A percentile compares a stretch with the other conserved stretches of the same genome.
phyloP scores from a whole-genome alignment of 2,888 invertebrate genomes.

The Sarcophaga variegata region DNA sequence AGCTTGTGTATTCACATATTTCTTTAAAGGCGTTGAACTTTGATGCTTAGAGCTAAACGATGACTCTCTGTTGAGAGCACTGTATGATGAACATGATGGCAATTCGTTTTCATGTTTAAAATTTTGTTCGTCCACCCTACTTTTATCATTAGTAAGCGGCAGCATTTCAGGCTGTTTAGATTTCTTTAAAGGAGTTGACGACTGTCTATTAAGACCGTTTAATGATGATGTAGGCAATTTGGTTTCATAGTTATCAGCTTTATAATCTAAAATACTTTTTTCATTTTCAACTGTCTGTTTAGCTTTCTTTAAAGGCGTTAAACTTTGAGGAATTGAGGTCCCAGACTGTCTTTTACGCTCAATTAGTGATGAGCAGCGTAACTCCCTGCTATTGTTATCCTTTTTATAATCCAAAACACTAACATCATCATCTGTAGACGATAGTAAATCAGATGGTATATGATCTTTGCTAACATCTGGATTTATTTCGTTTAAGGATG shows the following conservation, averaged over 20 bases:
- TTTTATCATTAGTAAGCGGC: neutral
- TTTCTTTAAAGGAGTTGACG: slow-evolving; percentile 13
- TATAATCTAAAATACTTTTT: neutral
- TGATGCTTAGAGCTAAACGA: neutral
- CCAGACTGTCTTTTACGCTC: neutral
- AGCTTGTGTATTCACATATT: slow-evolving; percentile 1
- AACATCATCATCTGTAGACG: neutral
- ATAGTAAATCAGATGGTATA: neutral
- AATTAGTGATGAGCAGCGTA: neutral
- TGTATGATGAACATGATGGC: neutral
- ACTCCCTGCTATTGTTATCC: neutral
- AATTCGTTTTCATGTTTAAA: neutral
- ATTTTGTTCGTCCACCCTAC: neutral
- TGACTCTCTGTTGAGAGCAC: neutral
- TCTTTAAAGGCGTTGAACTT: neutral
- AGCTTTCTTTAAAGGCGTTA: no score
- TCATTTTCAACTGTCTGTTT: neutral
- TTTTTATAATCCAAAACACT: neutral
- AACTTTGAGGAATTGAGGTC: neutral
- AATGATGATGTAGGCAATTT: neutral
- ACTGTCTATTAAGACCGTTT: neutral
- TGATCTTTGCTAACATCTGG: neutral
- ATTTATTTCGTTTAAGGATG: neutral
- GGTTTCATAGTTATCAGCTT: neutral
- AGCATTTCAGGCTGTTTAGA: neutral